Base-by-base conservation (phyloP, 2,113 vertebrate species). In the Crypturellus undulatus region DNA sequence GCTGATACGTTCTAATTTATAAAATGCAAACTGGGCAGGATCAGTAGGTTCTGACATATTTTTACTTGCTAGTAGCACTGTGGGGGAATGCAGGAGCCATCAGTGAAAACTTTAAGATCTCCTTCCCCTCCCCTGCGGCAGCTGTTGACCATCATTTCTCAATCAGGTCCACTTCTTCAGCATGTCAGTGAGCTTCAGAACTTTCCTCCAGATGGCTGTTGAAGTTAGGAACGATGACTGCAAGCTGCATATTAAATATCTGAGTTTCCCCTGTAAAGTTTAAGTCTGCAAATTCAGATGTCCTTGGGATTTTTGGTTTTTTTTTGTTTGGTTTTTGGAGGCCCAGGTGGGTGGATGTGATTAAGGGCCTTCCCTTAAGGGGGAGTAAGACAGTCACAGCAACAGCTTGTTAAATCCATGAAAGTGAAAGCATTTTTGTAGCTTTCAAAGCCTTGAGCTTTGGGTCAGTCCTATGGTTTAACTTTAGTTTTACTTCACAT, bases 1-100 rank as follows among this genome's bases (percentile, higher is more conserved):
- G 94, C 67, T 72, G 81, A 95, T 84, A 67, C 49, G 42, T 93
- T 97, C 95, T 95, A 90, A 89, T 96, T 96, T 80, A 94, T 59
- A 79, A 94, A 96, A 96, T 80, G 59, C 72, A 95, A 93, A 89
- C 43, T 34, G 78, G 63, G 49, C 54, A 89, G 0, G 2, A 83
- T 72, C 36, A 43, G 91, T 88, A 88, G 69, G 67, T 90, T 88
- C 70, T 94, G 94, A 91, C 64, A 90, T 76, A 62, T 79, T 94
- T 84, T 96, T 80, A 76, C 71, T 94, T 91, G 60, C 87, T 94
- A 59, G 43, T 81, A 92, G 69, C 81, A 59, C 79, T 67, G 17
- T 30, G 69, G 73, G 75, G 76, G 63, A 68, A 89, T 25, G 79
- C 9, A 0, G 5, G 20, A 94, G 51, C 38, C 32, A 36, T 71